phyloP scores from a whole-genome alignment of 2,888 invertebrate genomes.

The Apamea sordens region DNA sequence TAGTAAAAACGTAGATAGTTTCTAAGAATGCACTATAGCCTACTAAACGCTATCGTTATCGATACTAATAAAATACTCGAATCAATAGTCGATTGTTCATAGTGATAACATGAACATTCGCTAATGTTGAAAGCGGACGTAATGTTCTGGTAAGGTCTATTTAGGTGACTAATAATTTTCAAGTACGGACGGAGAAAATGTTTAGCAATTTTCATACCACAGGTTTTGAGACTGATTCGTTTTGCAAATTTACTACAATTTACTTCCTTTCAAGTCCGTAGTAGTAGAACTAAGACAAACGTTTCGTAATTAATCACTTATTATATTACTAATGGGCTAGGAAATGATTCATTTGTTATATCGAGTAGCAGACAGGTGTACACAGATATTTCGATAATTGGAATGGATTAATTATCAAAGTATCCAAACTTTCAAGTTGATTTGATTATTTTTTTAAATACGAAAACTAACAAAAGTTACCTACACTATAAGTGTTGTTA shows the following conservation, averaged over 20 bases:
- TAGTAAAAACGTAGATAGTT: constrained; percentile 38
- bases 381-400: background rate
- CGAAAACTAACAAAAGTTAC: constrained; percentile 8
- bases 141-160: background rate
- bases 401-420: constrained; percentile 2
- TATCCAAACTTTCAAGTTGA: background rate
- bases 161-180: constrained; percentile 1
- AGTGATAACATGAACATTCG: constrained; percentile 43
- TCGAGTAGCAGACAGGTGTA: constrained; percentile 10
- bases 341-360: background rate
- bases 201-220: background rate
- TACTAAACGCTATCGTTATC: constrained; percentile 52
- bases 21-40: constrained; percentile 34
- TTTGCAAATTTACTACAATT: background rate
- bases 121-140: constrained; percentile 19
- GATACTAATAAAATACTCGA: constrained; percentile 48
- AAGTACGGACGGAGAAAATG: background rate
- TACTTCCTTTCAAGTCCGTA: background rate
- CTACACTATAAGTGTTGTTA: constrained; percentile 15
- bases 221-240: background rate
- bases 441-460: background rate
- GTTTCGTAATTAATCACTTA: constrained; percentile 9
- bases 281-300: background rate
- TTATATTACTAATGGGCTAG: background rate
- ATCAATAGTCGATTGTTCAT: constrained; percentile 53